phyloP scores from a whole-genome alignment of 2,113 vertebrate species.

The Fukomys damarensis region DNA sequence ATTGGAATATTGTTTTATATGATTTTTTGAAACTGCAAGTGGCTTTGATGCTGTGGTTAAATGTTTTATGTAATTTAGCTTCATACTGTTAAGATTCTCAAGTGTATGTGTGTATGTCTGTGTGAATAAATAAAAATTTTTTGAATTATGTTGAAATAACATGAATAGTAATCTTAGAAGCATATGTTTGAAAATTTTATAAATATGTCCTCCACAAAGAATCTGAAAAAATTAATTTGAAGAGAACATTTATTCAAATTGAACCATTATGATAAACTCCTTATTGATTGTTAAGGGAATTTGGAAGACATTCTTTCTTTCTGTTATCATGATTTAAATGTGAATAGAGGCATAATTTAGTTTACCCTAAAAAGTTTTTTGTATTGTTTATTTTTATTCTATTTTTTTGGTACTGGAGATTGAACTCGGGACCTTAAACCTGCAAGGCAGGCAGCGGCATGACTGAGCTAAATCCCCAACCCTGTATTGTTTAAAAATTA shows the following conservation, averaged over 20 bases:
- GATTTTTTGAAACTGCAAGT: slow-evolving; percentile 80
- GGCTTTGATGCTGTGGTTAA: slow-evolving; percentile 67
- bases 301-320: slow-evolving; percentile 31
- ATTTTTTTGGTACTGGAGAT: no score
- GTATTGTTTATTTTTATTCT: no score
- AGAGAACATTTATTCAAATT: slow-evolving; percentile 50
- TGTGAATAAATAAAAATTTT: slow-evolving; percentile 1
- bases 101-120: not conserved
- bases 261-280: slow-evolving; percentile 42
- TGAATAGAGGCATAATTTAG: not conserved
- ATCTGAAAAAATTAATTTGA: slow-evolving; percentile 33
- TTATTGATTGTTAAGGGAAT: slow-evolving; percentile 36
- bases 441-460: no score
- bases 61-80: slow-evolving; percentile 70
- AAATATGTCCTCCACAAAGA: slow-evolving; percentile 15
- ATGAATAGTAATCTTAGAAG: slow-evolving; percentile 53
- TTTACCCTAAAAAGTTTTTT: not conserved
- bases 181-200: slow-evolving; percentile 50
- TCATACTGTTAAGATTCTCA: not conserved
- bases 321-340: slow-evolving; percentile 15
- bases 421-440: no score
- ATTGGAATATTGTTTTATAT: slow-evolving; percentile 86
- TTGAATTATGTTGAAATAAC: slow-evolving; percentile 47
- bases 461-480: no score
- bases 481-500: not conserved